A percentile compares a stretch with the other conserved stretches of the same genome.
Evolutionary conservation across 2,888 invertebrate genomes (phyloP).

Genomic region (Aplocera efformata): DNA sequence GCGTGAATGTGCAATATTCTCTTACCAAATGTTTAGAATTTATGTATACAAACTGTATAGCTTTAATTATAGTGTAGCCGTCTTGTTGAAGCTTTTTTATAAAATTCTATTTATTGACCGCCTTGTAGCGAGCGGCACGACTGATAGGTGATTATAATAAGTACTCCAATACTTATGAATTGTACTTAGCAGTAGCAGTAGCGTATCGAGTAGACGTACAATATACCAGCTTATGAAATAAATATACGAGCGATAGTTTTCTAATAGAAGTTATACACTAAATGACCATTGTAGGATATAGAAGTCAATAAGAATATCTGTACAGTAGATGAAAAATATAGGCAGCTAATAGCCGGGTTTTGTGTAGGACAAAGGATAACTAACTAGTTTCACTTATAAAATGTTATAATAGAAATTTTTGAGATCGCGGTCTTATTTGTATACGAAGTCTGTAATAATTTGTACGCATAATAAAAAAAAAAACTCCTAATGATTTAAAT

Average conservation of each 20-base stretch:
- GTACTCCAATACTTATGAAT: conserved; percentile 67
- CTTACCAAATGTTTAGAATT: conserved; percentile 74
- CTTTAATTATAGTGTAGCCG: conserved; percentile 76
- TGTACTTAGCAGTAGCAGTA: conserved; percentile 64
- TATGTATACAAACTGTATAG: conserved; percentile 78
- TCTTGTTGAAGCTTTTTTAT: conserved; percentile 79
- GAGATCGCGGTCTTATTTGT: too few species aligned
- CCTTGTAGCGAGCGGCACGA: conserved; percentile 69
- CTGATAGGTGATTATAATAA: conserved; percentile 72
- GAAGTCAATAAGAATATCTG: conserved; percentile 35
- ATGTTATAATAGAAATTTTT: too few species aligned
- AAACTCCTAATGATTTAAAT: too few species aligned
- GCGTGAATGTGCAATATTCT: conserved; percentile 75
- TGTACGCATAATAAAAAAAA: too few species aligned
- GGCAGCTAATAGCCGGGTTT: conserved; percentile 39
- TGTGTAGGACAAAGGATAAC: conserved; percentile 25
- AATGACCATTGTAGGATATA: conserved; percentile 37
- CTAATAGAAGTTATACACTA: conserved; percentile 63
- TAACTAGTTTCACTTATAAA: too few species aligned
- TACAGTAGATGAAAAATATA: conserved; percentile 41
- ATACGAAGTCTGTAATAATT: too few species aligned
- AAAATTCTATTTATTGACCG: conserved; percentile 77
- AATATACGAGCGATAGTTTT: conserved; percentile 69
- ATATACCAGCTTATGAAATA: conserved; percentile 64
- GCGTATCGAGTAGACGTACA: conserved; percentile 41